These are phyloP conservation scores for Trimorus sp. DNA, from an alignment of 2,888 invertebrate species.

Conservation along the genomic window DNA sequence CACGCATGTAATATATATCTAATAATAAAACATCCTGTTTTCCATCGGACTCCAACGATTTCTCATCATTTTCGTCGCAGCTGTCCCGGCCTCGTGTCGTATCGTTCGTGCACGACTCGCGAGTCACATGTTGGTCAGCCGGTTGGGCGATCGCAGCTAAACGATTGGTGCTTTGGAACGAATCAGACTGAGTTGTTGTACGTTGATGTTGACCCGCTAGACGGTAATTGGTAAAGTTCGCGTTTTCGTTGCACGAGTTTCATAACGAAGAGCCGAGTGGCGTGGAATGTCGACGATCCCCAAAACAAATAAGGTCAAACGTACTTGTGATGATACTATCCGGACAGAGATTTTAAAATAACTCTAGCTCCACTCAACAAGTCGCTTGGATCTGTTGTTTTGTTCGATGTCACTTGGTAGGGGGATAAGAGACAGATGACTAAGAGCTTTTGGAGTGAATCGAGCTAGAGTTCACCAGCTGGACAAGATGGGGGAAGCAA, in stretches of 20 bases:
- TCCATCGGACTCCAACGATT: constrained; percentile 22
- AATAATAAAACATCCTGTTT: constrained; percentile 53
- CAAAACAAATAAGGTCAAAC: constrained; percentile 30
- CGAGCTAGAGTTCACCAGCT: no score
- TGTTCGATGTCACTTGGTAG: no score
- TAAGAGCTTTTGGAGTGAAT: no score
- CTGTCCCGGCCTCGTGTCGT: constrained; percentile 29
- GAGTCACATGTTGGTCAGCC: constrained; percentile 1
- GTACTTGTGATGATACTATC: constrained; percentile 11
- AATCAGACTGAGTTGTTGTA: constrained; percentile 81
- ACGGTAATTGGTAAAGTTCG: constrained; percentile 74
- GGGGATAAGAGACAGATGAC: no score
- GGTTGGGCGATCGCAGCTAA: constrained; percentile 62
- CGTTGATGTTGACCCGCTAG: constrained; percentile 67
- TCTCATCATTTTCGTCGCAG: constrained; percentile 25
- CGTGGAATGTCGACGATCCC: constrained; percentile 42
- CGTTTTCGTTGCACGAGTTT: constrained; percentile 68
- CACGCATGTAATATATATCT: constrained; percentile 13
- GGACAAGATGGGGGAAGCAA: constrained; percentile 16
- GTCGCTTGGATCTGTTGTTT: no score
- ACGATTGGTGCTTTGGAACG: constrained; percentile 80
- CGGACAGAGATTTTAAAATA: no score
- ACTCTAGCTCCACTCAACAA: no score
- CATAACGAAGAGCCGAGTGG: constrained; percentile 74
- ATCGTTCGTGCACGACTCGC: constrained; percentile 46